Percentiles rank a stretch among this genome's conserved stretches.
Evolutionary conservation across 2,113 vertebrate species (phyloP).

Genomic region (Syrmaticus mikado): DNA sequence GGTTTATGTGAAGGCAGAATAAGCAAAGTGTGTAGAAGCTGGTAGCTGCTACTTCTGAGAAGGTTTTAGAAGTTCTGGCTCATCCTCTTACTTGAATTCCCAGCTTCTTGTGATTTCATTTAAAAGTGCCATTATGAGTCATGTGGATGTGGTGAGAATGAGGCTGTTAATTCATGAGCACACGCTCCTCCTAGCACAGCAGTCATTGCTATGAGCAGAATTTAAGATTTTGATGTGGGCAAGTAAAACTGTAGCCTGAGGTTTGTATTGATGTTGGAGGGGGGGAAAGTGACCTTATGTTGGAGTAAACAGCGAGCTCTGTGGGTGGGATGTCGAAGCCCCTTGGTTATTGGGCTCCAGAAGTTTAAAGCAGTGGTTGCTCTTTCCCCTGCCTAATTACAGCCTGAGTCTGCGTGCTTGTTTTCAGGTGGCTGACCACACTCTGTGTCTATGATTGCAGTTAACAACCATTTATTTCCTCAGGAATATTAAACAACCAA

Average conservation of each 20-base stretch:
- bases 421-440: not conserved
- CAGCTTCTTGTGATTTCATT: not conserved
- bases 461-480: fast-evolving
- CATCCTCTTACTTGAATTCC: not conserved
- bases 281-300: not conserved
- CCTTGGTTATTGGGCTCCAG: fast-evolving
- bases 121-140: not conserved
- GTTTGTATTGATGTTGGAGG: not conserved
- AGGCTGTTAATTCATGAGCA: not conserved
- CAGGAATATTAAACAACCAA: not conserved
- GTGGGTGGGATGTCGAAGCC: not conserved
- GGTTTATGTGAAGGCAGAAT: fast-evolving
- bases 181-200: fast-evolving
- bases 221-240: not conserved
- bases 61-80: not conserved
- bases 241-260: not conserved
- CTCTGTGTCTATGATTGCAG: not conserved
- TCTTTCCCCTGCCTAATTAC: not conserved
- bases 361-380: not conserved
- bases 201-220: fast-evolving
- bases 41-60: not conserved
- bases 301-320: fast-evolving
- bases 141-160: not conserved
- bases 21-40: fast-evolving
- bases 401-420: fast-evolving